Evolutionary conservation across 2,797 vertebrate species (phyloP).

Genomic region (Phoebastria nigripes): DNA sequence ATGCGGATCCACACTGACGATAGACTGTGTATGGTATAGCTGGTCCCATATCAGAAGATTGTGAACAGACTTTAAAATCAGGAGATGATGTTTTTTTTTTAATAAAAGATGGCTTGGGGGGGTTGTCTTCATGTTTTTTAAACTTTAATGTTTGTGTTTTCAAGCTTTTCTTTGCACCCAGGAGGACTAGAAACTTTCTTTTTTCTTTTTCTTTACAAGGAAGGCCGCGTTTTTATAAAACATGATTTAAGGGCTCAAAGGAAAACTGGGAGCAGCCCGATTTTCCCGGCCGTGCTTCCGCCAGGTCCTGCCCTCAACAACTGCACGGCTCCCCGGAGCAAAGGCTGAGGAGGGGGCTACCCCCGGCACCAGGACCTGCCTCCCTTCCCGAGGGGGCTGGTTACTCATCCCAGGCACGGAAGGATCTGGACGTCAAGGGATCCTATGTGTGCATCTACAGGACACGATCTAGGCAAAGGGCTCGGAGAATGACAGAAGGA

Average conservation of each 20-base stretch:
- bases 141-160: no score
- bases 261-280: background rate
- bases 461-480: background rate
- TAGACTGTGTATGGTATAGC: rapidly evolving
- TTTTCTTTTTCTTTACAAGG: background rate
- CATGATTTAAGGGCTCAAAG: background rate
- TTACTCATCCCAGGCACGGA: background rate
- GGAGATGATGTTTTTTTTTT: no score
- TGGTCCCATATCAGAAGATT: rapidly evolving
- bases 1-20: rapidly evolving
- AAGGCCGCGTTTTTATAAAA: background rate
- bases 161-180: background rate
- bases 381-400: background rate
- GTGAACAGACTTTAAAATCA: background rate
- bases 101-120: background rate
- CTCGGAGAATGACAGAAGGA: background rate
- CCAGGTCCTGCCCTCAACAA: background rate
- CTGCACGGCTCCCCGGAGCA: background rate
- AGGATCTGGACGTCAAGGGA: background rate
- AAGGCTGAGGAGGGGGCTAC: background rate
- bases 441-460: background rate
- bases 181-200: background rate
- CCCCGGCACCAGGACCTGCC: background rate
- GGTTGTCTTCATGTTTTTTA: background rate
- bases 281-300: background rate